A percentile compares a stretch with the other conserved stretches of the same genome.
phyloP scores from a whole-genome alignment of 2,797 vertebrate species.

The Rhynchonycteris naso region DNA sequence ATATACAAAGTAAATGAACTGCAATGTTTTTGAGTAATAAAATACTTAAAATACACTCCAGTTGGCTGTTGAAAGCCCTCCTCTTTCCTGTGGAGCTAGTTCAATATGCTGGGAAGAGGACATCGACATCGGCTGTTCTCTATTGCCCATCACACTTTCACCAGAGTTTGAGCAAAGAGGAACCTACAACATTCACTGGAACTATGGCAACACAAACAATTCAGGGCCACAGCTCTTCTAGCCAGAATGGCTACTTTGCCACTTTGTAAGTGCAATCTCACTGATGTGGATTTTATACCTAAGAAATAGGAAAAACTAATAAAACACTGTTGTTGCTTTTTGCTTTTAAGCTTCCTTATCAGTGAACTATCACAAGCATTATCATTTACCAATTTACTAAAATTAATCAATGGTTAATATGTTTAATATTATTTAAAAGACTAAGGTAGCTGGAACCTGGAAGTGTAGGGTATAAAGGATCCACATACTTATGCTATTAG shows the following conservation, averaged over 20 bases:
- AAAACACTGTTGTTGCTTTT: neutral
- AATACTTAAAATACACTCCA: neutral
- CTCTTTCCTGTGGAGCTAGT: neutral
- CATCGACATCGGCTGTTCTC: neutral
- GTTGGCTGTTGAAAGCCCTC: neutral
- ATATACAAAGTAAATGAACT: slow-evolving; percentile 29
- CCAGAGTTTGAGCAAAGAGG: neutral
- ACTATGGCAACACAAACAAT: neutral
- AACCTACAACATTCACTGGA: neutral
- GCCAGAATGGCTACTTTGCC: neutral
- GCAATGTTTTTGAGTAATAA: neutral
- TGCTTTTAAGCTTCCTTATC: neutral
- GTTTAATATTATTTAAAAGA: neutral
- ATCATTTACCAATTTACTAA: slow-evolving; percentile 27
- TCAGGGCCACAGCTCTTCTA: neutral
- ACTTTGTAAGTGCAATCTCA: neutral
- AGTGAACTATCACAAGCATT: neutral
- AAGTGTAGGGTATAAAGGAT: neutral
- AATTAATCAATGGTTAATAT: neutral
- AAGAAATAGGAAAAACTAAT: neutral
- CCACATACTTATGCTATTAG: neutral
- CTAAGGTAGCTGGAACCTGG: neutral
- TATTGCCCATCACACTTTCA: neutral
- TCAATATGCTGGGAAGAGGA: neutral
- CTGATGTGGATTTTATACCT: neutral